Conservation (phyloP, 2,888 invertebrate species). For the Tinea semifulvella region DNA sequence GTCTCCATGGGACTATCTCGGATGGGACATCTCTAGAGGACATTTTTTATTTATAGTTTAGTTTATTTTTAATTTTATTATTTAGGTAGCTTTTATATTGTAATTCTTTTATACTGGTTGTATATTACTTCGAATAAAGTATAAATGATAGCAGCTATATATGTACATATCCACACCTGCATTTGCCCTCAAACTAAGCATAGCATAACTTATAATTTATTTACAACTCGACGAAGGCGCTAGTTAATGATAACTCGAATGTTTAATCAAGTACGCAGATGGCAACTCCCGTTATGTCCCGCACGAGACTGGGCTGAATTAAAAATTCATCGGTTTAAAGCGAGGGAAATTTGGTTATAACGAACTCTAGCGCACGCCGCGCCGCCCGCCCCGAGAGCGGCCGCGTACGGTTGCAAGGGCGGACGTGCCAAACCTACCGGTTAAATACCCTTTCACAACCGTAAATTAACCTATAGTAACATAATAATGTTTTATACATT, state of each 20-base stretch:
- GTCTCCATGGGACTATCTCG: no score
- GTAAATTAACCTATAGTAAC: no score
- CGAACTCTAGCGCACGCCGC: slow-evolving; percentile 54
- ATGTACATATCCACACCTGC: no score
- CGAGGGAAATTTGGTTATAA: slow-evolving; percentile 50
- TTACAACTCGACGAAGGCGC: slow-evolving; percentile 37
- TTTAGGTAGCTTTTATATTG: no score
- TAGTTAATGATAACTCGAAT: slow-evolving; percentile 64
- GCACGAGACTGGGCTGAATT: slow-evolving; percentile 59
- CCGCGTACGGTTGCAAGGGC: not conserved
- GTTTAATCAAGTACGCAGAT: slow-evolving; percentile 59
- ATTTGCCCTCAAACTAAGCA: not conserved
- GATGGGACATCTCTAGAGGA: no score
- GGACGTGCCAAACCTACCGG: slow-evolving; percentile 3
- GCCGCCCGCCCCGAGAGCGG: slow-evolving; percentile 19
- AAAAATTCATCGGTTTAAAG: slow-evolving; percentile 63
- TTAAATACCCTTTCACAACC: no score
- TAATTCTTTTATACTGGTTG: no score
- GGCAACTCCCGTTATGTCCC: slow-evolving; percentile 63
- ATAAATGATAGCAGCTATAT: no score
- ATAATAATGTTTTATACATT: no score
- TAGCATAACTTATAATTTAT: slow-evolving; percentile 5
- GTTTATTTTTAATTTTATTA: no score
- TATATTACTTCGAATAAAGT: no score
- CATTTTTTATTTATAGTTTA: no score